Base-by-base conservation (phyloP, 2,797 vertebrate genomes). In the Sebastes matsubarae region DNA sequence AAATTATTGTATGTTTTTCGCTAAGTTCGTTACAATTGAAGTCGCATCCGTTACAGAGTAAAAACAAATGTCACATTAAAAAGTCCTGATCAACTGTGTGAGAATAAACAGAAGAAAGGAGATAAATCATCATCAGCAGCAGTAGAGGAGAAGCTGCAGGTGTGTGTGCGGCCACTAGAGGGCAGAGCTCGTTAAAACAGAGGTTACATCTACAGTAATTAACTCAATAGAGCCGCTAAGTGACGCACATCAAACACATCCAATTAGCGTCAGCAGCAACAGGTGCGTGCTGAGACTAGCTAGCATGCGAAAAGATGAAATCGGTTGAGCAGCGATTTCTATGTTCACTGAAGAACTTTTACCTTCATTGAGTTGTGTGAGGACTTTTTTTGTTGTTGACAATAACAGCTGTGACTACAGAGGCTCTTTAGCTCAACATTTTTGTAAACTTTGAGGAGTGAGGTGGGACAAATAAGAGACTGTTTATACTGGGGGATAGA, bases 101-200 rank as follows among this genome's bases (percentile, higher is more conserved):
- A 38, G 11, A 59, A 24, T 24, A 13, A 22, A 18, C 7, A 36
- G 16, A 58, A 29, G 1, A 64, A 22, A 63, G 30, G 10, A 22
- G 32, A 24, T 30, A n/a, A 13, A 52, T n/a, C 11, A 1, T 1
- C 29, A 54, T 0, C 20, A 0, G 4, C 20, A 1, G 6, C 27
- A 52, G 46, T 1, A 54, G 66, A 54, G 6, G 30, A 16, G 11
- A n/a, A 9, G 2, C 50, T 68, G 50, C 67, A 55, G 29, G 67
- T 54, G 29, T 16, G 29, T 68, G 0, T 9, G 12, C n/a, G 4
- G 29, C 67, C 29, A n/a, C 29, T 34, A n/a, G 67, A 55, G 50
- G 67, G 52, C 67, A 55, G 18, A 24, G 67, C 52, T 57, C 8
- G 1, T 14, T 22, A 46, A 46, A 46, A 18, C 16, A 46, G 16